These are phyloP conservation scores for Phortica variegata DNA, from an alignment of 1,140 invertebrate genomes.

Conservation along the genomic window DNA sequence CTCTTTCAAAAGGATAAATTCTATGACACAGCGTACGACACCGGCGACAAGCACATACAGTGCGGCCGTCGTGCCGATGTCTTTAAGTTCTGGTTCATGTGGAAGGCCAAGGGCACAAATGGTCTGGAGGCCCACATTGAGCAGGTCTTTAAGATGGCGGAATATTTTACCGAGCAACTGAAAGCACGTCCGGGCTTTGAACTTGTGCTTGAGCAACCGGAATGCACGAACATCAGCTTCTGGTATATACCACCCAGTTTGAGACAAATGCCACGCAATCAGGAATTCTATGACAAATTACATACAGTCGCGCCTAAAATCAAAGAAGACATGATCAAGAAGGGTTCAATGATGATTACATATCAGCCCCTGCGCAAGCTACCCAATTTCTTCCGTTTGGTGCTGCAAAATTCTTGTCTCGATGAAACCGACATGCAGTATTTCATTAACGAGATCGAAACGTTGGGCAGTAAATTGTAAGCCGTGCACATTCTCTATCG, in stretches of 20 bases:
- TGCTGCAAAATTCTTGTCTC: constrained; percentile 85
- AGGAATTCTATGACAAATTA: constrained; percentile 68
- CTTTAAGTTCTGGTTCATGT: constrained; percentile 97
- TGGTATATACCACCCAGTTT: constrained; percentile 89
- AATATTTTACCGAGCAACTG: constrained; percentile 71
- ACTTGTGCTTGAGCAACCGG: constrained; percentile 75
- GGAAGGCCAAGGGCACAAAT: constrained; percentile 88
- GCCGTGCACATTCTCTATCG: constrained; percentile 29
- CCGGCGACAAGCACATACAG: constrained; percentile 89
- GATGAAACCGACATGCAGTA: constrained; percentile 80
- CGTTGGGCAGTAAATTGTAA: constrained; percentile 72
- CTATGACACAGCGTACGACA: constrained; percentile 88
- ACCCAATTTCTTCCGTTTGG: constrained; percentile 92
- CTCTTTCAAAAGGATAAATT: constrained; percentile 96
- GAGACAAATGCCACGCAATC: constrained; percentile 59
- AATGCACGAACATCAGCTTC: constrained; percentile 93
- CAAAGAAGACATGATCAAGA: constrained; percentile 92
- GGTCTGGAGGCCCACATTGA: constrained; percentile 82
- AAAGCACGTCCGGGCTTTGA: constrained; percentile 69
- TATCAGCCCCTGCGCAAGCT: constrained; percentile 81
- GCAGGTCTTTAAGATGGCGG: constrained; percentile 72
- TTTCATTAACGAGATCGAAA: constrained; percentile 83
- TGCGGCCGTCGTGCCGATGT: constrained; percentile 91
- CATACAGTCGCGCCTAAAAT: constrained; percentile 86
- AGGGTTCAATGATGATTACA: constrained; percentile 92